Conservation (phyloP, 2,888 invertebrate genomes). For the Eupsilia transversa region DNA sequence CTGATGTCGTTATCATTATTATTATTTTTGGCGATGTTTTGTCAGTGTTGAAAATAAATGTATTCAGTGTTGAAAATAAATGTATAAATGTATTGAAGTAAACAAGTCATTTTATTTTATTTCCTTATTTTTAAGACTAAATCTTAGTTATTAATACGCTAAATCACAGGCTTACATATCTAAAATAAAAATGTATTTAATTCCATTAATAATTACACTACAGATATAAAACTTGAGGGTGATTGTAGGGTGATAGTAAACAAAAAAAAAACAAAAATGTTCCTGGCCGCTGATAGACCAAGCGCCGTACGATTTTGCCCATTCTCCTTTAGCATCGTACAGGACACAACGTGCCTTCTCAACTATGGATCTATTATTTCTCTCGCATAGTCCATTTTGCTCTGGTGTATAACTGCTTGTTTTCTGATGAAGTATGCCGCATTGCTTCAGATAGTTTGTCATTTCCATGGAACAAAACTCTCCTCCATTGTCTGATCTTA, state of each 20-base stretch:
- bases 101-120: background rate
- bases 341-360: background rate
- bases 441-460: background rate
- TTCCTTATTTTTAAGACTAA: background rate
- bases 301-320: too few relatives aligned
- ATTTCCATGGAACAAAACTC: background rate
- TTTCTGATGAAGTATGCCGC: background rate
- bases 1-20: too few relatives aligned
- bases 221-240: background rate
- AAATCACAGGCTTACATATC: background rate
- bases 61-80: too few relatives aligned
- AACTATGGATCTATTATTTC: background rate
- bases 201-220: background rate
- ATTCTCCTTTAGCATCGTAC: too few relatives aligned
- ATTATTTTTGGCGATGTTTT: background rate
- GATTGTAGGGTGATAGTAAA: background rate
- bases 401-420: background rate
- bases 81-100: background rate
- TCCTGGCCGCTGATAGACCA: too few relatives aligned
- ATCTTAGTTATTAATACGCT: constrained; percentile 89
- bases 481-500: background rate
- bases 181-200: background rate
- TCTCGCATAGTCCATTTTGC: background rate
- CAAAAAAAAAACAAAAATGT: background rate
- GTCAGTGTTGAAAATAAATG: too few relatives aligned